phyloP scores from a whole-genome alignment of 1,140 invertebrate species.

The Philopotamus ludificatus region DNA sequence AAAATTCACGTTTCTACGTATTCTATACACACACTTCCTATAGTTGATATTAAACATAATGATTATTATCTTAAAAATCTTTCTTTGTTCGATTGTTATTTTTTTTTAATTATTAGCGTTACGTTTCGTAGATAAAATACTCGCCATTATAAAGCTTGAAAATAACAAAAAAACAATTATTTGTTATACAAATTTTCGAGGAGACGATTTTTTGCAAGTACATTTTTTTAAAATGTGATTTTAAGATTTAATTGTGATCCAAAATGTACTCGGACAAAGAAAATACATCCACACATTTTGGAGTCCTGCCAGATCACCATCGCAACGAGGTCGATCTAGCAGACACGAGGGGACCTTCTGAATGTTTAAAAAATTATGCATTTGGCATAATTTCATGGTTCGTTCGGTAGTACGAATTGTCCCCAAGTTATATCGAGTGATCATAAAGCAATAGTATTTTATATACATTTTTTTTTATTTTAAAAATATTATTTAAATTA shows the following conservation, averaged over 20 bases:
- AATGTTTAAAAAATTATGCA: constrained; percentile 18
- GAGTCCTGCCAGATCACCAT: constrained; percentile 5
- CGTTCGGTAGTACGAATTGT: too few relatives aligned
- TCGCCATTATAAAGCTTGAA: background rate
- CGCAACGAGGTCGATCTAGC: constrained; percentile 7
- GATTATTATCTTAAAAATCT: too few relatives aligned
- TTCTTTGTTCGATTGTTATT: too few relatives aligned
- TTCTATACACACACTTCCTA: too few relatives aligned
- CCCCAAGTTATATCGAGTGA: too few relatives aligned
- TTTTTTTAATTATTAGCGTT: too few relatives aligned
- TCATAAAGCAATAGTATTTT: too few relatives aligned
- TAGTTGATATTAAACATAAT: too few relatives aligned
- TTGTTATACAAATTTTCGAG: background rate
- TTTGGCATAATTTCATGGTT: constrained; percentile 17
- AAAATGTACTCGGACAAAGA: constrained; percentile 19
- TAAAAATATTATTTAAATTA: too few relatives aligned
- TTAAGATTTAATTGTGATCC: constrained; percentile 8
- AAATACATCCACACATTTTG: constrained; percentile 8
- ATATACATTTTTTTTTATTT: too few relatives aligned
- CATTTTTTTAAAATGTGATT: background rate
- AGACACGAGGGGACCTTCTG: background rate
- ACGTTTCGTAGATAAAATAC: too few relatives aligned
- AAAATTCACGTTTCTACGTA: too few relatives aligned
- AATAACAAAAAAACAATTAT: background rate
- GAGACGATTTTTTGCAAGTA: background rate